Base-by-base conservation (phyloP, 2,888 invertebrate species). In the Timema cristinae region DNA sequence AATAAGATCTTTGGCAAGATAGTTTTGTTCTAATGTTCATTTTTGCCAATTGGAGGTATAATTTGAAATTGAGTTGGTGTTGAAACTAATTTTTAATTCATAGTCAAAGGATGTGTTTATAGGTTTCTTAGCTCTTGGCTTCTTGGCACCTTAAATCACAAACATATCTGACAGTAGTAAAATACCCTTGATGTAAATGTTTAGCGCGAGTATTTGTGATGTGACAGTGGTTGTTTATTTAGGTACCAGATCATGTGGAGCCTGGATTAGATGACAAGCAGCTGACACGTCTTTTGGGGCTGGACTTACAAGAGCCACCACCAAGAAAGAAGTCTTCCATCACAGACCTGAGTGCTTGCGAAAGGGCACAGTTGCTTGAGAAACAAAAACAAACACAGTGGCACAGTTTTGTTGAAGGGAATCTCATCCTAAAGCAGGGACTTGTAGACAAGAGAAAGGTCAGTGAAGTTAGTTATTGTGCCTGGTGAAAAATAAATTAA, bases 341-440 rank as follows among this genome's bases (percentile, higher is more conserved):
- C 76, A 84, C 89, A 71, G 90, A 90, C 80, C 83, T 93, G 74
- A 87, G 86, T 73, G 85, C 87, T 4, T 87, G 87, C 71, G 91
- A 92, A 79, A 87, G 88, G 77, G 86, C 86, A 73, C 86, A 85
- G 76, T 86, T 90, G 74, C 83, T 93, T 56, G 90, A 90, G 79
- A 83, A 85, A 73, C 95, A 95, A 84, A 87, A 87, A 78, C 84
- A 85, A 73, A 86, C 86, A 71, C 91, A 79, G 82, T 97, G 92
- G 89, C 91, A 96, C 81, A 84, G 85, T 75, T 94, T 97, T 81
- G 96, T 96, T 68, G 91, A 95, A 72, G 92, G 91, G 73, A 93
- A 97, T 81, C 87, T 98, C 70, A 98, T 99, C 79, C 83, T 99
- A 68, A 97, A 97, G 83, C 93, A 95, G 82, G 98, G 98, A 10